Conservation (phyloP, 2,888 invertebrate genomes). For the Homarus gammarus region DNA sequence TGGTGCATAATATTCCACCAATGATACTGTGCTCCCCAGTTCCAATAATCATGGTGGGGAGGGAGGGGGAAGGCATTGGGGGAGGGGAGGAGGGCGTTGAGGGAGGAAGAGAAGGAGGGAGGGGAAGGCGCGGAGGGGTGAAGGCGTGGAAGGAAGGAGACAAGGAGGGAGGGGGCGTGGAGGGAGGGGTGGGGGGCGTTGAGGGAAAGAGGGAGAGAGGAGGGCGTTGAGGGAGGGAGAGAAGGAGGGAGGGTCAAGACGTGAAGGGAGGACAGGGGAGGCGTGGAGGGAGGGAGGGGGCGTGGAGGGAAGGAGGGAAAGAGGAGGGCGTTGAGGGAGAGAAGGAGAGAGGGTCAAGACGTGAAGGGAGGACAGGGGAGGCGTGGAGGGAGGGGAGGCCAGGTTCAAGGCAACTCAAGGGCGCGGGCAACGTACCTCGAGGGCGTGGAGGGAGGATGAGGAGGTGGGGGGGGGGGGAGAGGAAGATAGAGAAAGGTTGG, state of each 20-base stretch:
- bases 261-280: too few species aligned
- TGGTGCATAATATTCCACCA: too few species aligned
- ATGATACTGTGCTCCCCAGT: too few species aligned
- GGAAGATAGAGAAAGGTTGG: not conserved
- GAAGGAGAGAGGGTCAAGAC: not conserved
- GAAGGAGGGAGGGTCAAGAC: not conserved
- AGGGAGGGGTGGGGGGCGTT: too few species aligned
- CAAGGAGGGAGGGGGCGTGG: not conserved
- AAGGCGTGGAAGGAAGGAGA: not conserved
- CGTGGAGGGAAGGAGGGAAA: not conserved
- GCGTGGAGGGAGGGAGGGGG: not conserved
- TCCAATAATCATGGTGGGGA: too few species aligned
- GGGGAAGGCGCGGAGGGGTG: not conserved
- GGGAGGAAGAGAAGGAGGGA: too few species aligned
- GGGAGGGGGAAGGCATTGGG: too few species aligned
- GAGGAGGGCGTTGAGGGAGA: not conserved
- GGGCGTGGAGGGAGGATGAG: not conserved
- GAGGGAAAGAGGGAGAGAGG: not conserved
- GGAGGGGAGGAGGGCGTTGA: too few species aligned
- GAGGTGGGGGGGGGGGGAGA: not conserved
- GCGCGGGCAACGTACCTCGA: not conserved
- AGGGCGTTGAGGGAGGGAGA: not conserved
- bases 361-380: not conserved
- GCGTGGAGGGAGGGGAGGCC: not conserved
- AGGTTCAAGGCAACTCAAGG: constrained; percentile 17